phyloP scores from a whole-genome alignment of 1,140 invertebrate species.

The Drosophila nikananu region DNA sequence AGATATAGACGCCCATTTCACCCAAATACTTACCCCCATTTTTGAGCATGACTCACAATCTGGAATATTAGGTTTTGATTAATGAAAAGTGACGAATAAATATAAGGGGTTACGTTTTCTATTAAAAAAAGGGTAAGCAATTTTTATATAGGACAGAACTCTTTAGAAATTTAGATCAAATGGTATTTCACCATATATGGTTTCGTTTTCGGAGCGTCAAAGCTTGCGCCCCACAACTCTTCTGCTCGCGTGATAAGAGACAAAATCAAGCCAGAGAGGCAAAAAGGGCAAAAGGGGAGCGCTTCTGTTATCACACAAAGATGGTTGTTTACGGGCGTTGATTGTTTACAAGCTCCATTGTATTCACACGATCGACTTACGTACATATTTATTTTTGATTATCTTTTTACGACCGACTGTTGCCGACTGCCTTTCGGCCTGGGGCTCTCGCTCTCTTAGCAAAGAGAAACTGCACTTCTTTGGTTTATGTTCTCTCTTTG shows the following conservation, averaged over 20 bases:
- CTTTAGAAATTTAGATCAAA: background rate
- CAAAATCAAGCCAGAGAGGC: background rate
- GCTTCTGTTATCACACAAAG: constrained; percentile 21
- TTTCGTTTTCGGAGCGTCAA: background rate
- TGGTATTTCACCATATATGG: constrained; percentile 34
- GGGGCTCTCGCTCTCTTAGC: background rate
- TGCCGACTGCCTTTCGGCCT: constrained; percentile 14
- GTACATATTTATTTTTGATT: constrained; percentile 11
- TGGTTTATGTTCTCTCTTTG: constrained; percentile 7
- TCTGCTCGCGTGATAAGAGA: background rate
- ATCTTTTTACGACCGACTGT: constrained; percentile 23
- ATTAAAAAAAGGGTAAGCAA: background rate
- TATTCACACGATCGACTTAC: constrained; percentile 13
- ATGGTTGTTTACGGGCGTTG: constrained; percentile 15
- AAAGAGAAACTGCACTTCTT: constrained; percentile 9
- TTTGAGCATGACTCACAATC: constrained; percentile 18
- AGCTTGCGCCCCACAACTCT: background rate
- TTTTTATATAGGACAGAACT: background rate
- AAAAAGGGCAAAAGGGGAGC: background rate
- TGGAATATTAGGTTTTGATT: background rate
- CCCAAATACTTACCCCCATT: background rate
- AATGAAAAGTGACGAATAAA: background rate
- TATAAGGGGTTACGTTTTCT: background rate
- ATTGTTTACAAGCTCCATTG: constrained; percentile 27
- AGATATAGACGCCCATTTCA: constrained; percentile 7